phyloP scores from a whole-genome alignment of 2,113 vertebrate species.

The Engraulis encrasicolus region DNA sequence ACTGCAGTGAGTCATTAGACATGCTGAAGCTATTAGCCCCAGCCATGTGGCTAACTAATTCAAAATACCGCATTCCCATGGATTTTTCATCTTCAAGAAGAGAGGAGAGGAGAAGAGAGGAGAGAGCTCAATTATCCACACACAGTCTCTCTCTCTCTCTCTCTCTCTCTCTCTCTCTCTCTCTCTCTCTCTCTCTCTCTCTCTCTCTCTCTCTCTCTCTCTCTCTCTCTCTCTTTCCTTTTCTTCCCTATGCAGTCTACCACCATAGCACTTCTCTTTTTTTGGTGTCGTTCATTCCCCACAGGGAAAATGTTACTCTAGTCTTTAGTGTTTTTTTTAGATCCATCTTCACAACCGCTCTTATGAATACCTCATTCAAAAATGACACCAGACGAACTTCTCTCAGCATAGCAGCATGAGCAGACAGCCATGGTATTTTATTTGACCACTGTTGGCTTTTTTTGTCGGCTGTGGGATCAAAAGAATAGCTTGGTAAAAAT shows the following conservation, averaged over 20 bases:
- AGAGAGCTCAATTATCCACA: constrained; percentile 28
- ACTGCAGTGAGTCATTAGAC: constrained; percentile 50
- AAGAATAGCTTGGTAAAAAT: background rate
- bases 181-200: no score
- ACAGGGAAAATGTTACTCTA: constrained; percentile 4
- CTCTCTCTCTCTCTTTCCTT: background rate
- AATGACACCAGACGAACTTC: background rate
- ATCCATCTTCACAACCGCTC: background rate
- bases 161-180: no score
- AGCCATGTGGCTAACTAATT: constrained; percentile 47
- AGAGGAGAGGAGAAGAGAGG: no score
- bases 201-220: no score
- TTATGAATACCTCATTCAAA: background rate
- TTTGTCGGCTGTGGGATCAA: background rate
- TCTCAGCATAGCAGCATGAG: background rate
- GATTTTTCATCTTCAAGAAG: constrained; percentile 36
- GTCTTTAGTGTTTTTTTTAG: background rate
- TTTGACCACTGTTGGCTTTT: background rate
- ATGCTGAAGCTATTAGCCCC: constrained; percentile 55
- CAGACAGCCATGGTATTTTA: background rate
- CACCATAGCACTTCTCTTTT: background rate
- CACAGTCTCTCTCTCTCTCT: no score
- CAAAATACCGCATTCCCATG: constrained; percentile 39
- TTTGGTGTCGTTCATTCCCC: background rate
- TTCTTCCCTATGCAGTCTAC: background rate